Percentiles rank a stretch among this genome's conserved stretches.
Evolutionary conservation across 2,888 invertebrate species (phyloP).

Genomic region (Drosophila parthenogenetica): DNA sequence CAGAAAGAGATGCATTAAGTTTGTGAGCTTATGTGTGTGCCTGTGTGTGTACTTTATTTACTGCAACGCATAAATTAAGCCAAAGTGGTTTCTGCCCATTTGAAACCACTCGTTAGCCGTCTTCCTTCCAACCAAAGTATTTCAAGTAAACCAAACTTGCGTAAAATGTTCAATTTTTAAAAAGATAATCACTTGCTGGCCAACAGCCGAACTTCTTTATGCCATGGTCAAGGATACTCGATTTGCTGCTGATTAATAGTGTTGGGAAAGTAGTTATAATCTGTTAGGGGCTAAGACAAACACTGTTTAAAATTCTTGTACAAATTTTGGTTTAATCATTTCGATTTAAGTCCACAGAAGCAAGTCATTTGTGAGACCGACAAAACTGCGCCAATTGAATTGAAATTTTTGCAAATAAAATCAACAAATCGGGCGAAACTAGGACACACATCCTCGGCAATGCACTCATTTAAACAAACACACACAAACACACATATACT

Average conservation of each 20-base stretch:
- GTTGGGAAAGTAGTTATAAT: background rate
- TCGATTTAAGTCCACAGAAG: constrained; percentile 30
- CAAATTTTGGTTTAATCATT: constrained; percentile 45
- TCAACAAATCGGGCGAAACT: constrained; percentile 47
- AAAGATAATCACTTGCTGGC: constrained; percentile 53
- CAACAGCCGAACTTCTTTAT: constrained; percentile 17
- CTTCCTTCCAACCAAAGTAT: background rate
- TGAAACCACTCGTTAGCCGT: constrained; percentile 1
- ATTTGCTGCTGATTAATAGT: constrained; percentile 19
- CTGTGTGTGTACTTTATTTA: constrained; percentile 57
- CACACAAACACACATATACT: background rate
- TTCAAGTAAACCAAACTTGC: background rate
- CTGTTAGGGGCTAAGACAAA: background rate
- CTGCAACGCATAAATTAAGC: constrained; percentile 65
- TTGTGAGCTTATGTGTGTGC: constrained; percentile 36
- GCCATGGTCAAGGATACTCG: constrained; percentile 19
- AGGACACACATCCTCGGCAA: constrained; percentile 42
- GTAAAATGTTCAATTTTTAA: constrained; percentile 47
- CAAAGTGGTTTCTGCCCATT: constrained; percentile 50
- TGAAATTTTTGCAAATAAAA: constrained; percentile 45
- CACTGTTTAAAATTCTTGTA: background rate
- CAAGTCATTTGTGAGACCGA: constrained; percentile 15
- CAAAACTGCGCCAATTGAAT: constrained; percentile 34
- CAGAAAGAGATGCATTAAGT: constrained; percentile 22
- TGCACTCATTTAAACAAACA: constrained; percentile 17